Evolutionary conservation across 2,888 invertebrate species (phyloP), one percentile per base, ranked within the genome.

Genomic region (Phoenoteleia sp.): DNA sequence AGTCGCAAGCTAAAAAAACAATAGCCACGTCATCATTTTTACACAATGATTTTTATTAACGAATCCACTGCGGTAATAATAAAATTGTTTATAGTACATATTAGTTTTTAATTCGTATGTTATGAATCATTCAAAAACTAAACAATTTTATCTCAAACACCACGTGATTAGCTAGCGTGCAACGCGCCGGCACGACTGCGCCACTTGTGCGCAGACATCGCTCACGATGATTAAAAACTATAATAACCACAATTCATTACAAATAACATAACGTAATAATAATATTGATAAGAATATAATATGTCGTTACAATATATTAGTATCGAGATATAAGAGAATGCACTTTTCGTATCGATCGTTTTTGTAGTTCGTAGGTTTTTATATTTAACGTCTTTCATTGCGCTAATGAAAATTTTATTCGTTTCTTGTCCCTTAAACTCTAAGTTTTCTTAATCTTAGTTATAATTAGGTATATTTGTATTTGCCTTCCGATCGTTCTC

Each of bases 301-400:
- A 84, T 87, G 84, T 81, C 83, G 82, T 84, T 87, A 87, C 81
- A 86, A 86, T 86, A 87, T 87, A 86, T 87, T 82, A 81, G 87
- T 87, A 87, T 88, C 87, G 83, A 87, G 82, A 84, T n/a, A n/a
- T 86, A 84, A 84, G 86, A 88, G 86, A 89, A 88, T 87, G 87
- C 86, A 87, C 84, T 87, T 84, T 71, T 54, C 54, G 56, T 79
- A 58, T 79, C 33, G 19, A 27, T 72, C 60, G 62, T 66, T 74
- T 71, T 74, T 42, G 19, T 17, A 42, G 6, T 42, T 42, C 17
- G 42, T 42, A 9, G 11, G 42, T 42, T 17, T 19, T 39, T 39
- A n/a, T n/a, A 2, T 39, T 39, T 7, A 39, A 39, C 39, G 39
- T 39, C n/a, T 39, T 15, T 15, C 39, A 58, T 58, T 33, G 56